Conservation (phyloP, 2,888 invertebrate species). For the Zeuzera pyrina region DNA sequence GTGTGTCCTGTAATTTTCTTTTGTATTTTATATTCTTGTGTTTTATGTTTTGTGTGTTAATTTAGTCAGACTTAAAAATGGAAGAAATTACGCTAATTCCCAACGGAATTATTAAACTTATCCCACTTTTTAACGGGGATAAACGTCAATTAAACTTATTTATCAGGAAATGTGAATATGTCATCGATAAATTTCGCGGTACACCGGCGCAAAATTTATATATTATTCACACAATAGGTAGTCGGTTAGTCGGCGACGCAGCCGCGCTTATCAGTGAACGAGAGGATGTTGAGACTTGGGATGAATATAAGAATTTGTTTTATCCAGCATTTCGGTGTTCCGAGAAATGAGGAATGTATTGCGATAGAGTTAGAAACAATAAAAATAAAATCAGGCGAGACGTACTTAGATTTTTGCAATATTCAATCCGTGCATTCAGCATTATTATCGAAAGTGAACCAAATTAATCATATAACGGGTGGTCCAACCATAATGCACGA, state of each 20-base stretch:
- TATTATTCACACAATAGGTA: background rate
- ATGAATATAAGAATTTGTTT: background rate
- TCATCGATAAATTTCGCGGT: background rate
- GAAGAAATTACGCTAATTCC: background rate
- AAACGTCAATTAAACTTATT: background rate
- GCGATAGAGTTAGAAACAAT: background rate
- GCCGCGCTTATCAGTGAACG: background rate
- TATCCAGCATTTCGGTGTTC: background rate
- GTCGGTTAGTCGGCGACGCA: background rate
- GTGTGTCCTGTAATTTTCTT: no score
- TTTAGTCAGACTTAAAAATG: no score
- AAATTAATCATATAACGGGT: no score
- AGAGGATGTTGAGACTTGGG: background rate
- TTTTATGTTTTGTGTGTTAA: no score
- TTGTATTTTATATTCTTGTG: no score
- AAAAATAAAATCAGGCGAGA: no score
- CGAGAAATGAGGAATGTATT: background rate
- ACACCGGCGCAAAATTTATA: background rate
- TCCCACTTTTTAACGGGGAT: background rate
- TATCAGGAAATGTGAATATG: background rate
- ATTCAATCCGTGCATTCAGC: no score
- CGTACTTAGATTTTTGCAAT: no score
- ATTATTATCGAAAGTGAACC: no score
- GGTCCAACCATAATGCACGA: background rate
- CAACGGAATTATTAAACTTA: background rate